Conservation (phyloP, 2,888 invertebrate species). For the Lamellibrachia columna region DNA sequence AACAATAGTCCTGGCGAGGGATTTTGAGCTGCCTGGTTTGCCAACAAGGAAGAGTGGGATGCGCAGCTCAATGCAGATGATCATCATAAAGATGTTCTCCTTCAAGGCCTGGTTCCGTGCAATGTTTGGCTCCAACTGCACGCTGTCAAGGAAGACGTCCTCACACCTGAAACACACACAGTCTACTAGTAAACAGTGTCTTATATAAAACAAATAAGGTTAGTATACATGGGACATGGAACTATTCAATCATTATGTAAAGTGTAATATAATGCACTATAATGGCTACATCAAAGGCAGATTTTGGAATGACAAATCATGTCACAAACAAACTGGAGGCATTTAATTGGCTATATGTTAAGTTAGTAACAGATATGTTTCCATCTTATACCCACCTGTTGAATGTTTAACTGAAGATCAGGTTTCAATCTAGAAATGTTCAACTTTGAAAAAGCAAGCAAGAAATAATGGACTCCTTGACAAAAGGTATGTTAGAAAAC, state of each 20-base stretch:
- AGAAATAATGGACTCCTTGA: too few relatives aligned
- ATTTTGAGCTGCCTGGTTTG: constrained; percentile 64
- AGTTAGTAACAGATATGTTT: too few relatives aligned
- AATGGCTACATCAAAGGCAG: not conserved
- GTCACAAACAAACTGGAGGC: too few relatives aligned
- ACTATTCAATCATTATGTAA: not conserved
- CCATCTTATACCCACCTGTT: too few relatives aligned
- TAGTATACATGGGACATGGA: too few relatives aligned
- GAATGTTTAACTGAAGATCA: too few relatives aligned
- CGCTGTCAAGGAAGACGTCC: constrained; percentile 53
- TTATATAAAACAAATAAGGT: not conserved
- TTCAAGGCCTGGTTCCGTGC: constrained; percentile 59
- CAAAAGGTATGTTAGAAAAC: too few relatives aligned
- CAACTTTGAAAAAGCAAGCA: too few relatives aligned
- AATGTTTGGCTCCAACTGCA: constrained; percentile 53
- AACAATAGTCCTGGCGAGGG: constrained; percentile 62
- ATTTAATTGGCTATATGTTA: too few relatives aligned
- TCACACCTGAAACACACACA: constrained; percentile 51
- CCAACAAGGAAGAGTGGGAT: constrained; percentile 64
- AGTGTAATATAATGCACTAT: not conserved
- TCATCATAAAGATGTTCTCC: constrained; percentile 64
- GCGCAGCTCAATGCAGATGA: constrained; percentile 61
- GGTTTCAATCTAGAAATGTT: too few relatives aligned
- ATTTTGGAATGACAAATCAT: too few relatives aligned
- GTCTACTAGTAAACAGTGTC: not conserved